Evolutionary conservation across 2,797 vertebrate species (phyloP).

Genomic region (Premnoplex brunnescens): DNA sequence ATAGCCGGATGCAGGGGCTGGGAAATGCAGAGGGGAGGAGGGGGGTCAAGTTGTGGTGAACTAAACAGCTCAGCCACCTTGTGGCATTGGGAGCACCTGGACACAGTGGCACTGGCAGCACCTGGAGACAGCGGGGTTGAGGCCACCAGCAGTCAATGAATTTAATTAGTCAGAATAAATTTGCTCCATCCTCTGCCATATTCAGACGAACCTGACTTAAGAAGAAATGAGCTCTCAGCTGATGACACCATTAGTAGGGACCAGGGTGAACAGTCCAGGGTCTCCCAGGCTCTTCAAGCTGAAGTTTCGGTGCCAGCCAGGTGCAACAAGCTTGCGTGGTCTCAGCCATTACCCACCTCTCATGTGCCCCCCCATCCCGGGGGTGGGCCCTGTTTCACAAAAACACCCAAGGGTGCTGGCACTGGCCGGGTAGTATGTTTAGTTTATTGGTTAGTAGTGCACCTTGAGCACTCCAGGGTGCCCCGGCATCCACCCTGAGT

Average conservation of each 20-base stretch:
- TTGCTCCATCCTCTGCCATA: not conserved
- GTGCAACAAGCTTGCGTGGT: accelerated
- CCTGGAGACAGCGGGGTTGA: not conserved
- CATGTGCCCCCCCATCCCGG: not conserved
- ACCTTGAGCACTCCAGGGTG: not conserved
- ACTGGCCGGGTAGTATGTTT: not conserved
- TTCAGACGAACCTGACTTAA: not conserved
- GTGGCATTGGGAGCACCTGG: accelerated
- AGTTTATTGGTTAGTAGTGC: constrained; percentile 64
- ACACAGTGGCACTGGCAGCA: accelerated
- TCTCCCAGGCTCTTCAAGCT: not conserved
- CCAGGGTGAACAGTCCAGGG: not conserved
- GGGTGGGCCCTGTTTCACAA: not conserved
- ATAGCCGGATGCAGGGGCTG: not conserved
- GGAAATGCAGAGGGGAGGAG: not conserved
- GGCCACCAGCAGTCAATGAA: not conserved
- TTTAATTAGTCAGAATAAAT: not conserved
- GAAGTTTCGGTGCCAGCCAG: not conserved
- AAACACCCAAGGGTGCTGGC: not conserved
- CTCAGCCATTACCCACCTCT: not conserved
- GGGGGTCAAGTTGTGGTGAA: not conserved
- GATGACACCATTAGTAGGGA: not conserved
- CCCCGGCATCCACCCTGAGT: not conserved
- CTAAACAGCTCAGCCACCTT: not conserved
- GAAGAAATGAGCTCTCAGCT: not conserved